A percentile compares a stretch with the other conserved stretches of the same genome.
Evolutionary conservation across 1,140 invertebrate species (phyloP).

Genomic region (Macrostomum lignano): DNA sequence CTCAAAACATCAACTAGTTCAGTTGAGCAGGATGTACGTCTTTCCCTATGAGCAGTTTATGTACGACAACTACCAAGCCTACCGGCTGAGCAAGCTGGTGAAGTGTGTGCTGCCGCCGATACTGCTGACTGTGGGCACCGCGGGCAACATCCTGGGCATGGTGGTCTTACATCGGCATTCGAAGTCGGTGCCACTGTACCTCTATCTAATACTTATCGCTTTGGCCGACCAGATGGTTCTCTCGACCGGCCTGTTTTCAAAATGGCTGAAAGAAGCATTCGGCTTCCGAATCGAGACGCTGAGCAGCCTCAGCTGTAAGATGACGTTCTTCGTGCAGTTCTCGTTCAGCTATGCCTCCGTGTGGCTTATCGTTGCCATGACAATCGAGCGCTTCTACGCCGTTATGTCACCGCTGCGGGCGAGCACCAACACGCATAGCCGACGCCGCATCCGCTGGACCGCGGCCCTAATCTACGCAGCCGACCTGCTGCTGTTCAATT

Average conservation of each 20-base stretch:
- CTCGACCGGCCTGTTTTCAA: conserved; percentile 14
- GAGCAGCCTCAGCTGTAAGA: conserved; percentile 14
- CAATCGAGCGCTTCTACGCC: conserved; percentile 19
- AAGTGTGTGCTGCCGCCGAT: too few relatives aligned
- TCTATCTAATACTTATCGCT: conserved; percentile 15
- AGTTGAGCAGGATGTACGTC: too few relatives aligned
- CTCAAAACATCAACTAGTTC: too few relatives aligned
- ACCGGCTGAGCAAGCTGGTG: too few relatives aligned
- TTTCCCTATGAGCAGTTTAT: too few relatives aligned
- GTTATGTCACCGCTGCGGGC: conserved; percentile 18
- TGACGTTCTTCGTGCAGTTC: conserved; percentile 14
- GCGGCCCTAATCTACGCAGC: too few relatives aligned
- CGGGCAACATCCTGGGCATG: conserved; percentile 18
- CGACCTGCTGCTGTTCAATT: too few relatives aligned
- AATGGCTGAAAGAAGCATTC: conserved; percentile 14
- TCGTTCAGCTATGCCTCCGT: conserved; percentile 17
- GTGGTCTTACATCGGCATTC: conserved; percentile 11
- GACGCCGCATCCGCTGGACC: too few relatives aligned
- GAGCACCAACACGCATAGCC: too few relatives aligned
- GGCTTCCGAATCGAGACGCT: conserved; percentile 9
- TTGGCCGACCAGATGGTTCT: conserved; percentile 16
- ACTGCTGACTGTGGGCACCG: conserved; percentile 15
- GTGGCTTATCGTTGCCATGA: conserved; percentile 25
- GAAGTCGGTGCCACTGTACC: conserved; percentile 16
- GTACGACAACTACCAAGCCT: too few relatives aligned